phyloP scores from a whole-genome alignment of 2,797 vertebrate species.

The Nasua narica region DNA sequence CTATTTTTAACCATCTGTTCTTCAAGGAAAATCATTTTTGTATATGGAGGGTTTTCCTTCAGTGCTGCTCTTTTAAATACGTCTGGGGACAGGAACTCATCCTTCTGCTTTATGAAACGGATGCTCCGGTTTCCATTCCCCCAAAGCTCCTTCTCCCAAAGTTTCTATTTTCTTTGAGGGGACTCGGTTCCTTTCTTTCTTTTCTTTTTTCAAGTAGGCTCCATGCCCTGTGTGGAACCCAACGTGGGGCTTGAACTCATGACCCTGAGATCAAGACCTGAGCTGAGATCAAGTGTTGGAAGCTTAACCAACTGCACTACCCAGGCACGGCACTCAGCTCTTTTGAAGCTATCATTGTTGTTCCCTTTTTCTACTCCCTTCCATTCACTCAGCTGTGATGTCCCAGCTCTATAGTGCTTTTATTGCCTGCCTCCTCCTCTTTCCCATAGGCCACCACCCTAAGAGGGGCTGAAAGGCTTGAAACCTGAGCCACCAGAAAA shows the following conservation, averaged over 20 bases:
- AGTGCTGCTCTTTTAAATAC: neutral
- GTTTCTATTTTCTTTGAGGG: neutral
- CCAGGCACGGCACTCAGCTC: neutral
- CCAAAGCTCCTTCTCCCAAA: neutral
- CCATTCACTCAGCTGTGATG: neutral
- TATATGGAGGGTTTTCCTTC: neutral
- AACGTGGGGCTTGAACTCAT: neutral
- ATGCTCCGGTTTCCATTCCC: neutral
- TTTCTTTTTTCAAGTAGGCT: neutral
- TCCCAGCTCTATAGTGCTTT: neutral
- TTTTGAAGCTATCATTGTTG: neutral
- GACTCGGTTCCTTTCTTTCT: neutral
- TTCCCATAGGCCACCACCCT: neutral
- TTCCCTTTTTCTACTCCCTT: neutral
- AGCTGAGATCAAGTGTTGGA: neutral
- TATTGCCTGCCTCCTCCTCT: neutral
- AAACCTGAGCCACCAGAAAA: neutral
- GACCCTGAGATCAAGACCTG: neutral
- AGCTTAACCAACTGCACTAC: neutral
- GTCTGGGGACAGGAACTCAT: neutral
- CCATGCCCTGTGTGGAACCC: neutral
- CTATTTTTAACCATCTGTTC: neutral
- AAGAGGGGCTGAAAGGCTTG: neutral
- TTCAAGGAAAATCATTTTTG: neutral
- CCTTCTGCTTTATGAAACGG: neutral